These are phyloP conservation scores for Passer domesticus DNA, from an alignment of 2,113 vertebrate species.

Conservation along the genomic window DNA sequence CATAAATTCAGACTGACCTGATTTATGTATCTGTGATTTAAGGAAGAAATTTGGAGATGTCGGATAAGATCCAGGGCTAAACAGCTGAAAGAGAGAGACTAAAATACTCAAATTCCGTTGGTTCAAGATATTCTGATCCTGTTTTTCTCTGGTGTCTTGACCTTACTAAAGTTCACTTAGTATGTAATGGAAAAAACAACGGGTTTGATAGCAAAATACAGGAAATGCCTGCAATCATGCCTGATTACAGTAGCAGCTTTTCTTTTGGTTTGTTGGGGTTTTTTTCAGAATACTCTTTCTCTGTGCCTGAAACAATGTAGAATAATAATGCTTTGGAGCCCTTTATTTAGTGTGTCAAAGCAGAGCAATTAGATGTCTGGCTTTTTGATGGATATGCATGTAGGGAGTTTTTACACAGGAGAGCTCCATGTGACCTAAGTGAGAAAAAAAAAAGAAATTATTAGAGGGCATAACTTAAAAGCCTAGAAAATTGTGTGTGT, in stretches of 20 bases:
- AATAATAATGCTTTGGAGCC: conserved; percentile 19
- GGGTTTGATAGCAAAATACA: conserved; percentile 83
- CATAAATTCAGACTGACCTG: background rate
- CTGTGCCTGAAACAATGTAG: conserved; percentile 51
- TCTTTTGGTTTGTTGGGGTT: conserved; percentile 57
- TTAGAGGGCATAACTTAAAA: background rate
- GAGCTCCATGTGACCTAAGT: background rate
- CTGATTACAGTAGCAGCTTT: conserved; percentile 82
- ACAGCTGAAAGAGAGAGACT: conserved; percentile 48
- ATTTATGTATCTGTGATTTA: background rate
- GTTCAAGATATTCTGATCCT: conserved; percentile 70
- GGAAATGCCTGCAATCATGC: conserved; percentile 88
- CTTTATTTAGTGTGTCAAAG: conserved; percentile 24
- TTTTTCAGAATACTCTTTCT: conserved; percentile 40
- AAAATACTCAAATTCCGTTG: conserved; percentile 63
- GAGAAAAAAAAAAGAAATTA: background rate
- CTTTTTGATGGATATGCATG: background rate
- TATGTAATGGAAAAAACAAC: conserved; percentile 91
- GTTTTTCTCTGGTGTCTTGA: conserved; percentile 74
- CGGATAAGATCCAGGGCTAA: conserved; percentile 30
- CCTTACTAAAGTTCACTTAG: conserved; percentile 75
- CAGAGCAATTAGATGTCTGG: conserved; percentile 43
- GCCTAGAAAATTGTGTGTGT: background rate
- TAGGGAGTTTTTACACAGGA: background rate
- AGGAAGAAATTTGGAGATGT: background rate